Evolutionary conservation across 1,140 invertebrate species (phyloP).

Genomic region (Meloidogyne exigua): DNA sequence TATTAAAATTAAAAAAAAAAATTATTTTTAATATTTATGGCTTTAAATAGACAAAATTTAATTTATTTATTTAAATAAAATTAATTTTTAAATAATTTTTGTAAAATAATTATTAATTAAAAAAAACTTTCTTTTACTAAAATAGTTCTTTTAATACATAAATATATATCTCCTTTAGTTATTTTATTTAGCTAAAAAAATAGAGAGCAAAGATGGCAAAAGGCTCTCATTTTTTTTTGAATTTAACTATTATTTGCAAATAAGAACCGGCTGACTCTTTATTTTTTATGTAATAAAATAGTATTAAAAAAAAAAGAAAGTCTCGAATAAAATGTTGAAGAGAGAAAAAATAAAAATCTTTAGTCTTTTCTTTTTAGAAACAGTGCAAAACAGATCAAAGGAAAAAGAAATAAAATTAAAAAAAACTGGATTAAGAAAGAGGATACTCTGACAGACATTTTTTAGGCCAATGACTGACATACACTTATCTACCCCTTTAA

Average conservation of each 20-base stretch:
- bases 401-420: neutral
- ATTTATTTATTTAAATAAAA: too few species aligned
- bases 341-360: neutral
- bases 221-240: neutral
- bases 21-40: too few species aligned
- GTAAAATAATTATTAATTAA: too few species aligned
- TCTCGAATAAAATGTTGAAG: neutral
- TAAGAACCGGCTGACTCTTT: constrained; percentile 1
- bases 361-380: neutral
- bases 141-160: too few species aligned
- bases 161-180: too few species aligned
- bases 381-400: neutral
- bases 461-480: neutral
- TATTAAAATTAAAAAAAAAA: too few species aligned
- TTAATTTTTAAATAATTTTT: too few species aligned
- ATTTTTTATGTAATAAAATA: neutral
- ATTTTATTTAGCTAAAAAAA: too few species aligned
- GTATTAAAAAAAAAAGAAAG: neutral
- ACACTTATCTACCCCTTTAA: too few species aligned
- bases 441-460: constrained; percentile 4
- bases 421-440: neutral
- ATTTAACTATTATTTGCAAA: neutral
- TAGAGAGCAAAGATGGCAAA: neutral
- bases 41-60: too few species aligned
- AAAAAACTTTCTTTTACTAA: too few species aligned